Conservation (phyloP, 1,140 invertebrate genomes). For the Ceratitis capitata region DNA sequence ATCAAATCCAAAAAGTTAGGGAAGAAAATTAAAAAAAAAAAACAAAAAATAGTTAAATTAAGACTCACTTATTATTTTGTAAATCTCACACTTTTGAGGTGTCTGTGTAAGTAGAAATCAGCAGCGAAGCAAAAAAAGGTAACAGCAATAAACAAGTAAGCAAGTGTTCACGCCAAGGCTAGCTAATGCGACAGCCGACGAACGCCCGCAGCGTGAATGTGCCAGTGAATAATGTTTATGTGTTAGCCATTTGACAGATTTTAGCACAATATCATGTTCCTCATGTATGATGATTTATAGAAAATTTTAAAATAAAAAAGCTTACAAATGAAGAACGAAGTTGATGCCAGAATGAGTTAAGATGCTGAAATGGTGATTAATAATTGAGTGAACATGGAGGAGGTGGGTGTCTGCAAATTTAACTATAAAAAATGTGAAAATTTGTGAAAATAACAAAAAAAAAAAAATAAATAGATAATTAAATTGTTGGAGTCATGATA, state of each 20-base stretch:
- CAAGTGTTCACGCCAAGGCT: background rate
- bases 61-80: background rate
- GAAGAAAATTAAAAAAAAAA: background rate
- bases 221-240: background rate
- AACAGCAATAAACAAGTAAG: background rate
- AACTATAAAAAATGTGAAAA: background rate
- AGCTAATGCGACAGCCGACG: background rate
- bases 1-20: background rate
- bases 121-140: no score
- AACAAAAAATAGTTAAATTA: background rate
- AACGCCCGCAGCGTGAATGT: background rate
- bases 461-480: background rate
- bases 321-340: no score
- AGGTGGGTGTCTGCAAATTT: background rate
- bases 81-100: background rate
- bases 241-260: background rate
- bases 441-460: background rate
- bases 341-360: background rate
- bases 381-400: background rate
- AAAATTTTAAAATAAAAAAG: background rate
- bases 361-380: background rate
- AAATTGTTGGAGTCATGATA: no score
- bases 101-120: background rate
- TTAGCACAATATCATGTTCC: background rate
- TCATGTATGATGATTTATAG: slow-evolving; percentile 2